Percentiles rank a stretch among this genome's conserved stretches.
These are phyloP conservation scores for Perca flavescens DNA, from an alignment of 2,113 vertebrate species.

Conservation along the genomic window DNA sequence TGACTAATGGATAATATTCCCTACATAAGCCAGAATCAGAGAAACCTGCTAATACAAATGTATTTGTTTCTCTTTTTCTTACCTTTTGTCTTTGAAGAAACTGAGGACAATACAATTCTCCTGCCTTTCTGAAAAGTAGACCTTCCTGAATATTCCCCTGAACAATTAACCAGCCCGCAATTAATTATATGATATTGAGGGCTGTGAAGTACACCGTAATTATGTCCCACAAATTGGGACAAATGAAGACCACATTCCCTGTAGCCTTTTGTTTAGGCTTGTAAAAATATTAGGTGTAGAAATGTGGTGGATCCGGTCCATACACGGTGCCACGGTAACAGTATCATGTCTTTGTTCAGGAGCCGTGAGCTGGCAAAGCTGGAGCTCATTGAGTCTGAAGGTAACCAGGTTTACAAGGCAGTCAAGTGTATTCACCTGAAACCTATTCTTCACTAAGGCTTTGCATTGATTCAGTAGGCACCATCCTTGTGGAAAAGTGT, in stretches of 20 bases:
- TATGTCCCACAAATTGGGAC: not conserved
- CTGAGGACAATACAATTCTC: not conserved
- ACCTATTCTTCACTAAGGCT: not conserved
- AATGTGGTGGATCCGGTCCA: not conserved
- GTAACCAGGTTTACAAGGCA: conserved; percentile 2
- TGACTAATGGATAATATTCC: not conserved
- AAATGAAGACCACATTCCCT: not conserved
- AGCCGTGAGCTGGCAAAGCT: not conserved
- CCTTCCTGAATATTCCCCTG: not conserved
- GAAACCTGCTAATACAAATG: not conserved
- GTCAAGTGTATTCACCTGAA: conserved; percentile 27
- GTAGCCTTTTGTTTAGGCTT: not conserved
- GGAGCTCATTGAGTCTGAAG: conserved; percentile 7
- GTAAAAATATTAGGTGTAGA: not conserved
- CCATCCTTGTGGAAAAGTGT: not conserved
- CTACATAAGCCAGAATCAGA: not conserved
- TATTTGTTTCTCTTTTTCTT: not conserved
- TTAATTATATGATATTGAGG: not conserved
- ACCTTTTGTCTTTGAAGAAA: not conserved
- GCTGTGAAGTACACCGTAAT: not conserved
- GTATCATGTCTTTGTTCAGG: conserved; percentile 1
- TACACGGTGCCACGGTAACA: not conserved
- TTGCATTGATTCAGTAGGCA: conserved; percentile 15
- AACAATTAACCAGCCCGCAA: not conserved
- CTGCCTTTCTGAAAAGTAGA: not conserved